phyloP scores from a whole-genome alignment of 2,797 vertebrate species.

The Phrynocephalus forsythii region DNA sequence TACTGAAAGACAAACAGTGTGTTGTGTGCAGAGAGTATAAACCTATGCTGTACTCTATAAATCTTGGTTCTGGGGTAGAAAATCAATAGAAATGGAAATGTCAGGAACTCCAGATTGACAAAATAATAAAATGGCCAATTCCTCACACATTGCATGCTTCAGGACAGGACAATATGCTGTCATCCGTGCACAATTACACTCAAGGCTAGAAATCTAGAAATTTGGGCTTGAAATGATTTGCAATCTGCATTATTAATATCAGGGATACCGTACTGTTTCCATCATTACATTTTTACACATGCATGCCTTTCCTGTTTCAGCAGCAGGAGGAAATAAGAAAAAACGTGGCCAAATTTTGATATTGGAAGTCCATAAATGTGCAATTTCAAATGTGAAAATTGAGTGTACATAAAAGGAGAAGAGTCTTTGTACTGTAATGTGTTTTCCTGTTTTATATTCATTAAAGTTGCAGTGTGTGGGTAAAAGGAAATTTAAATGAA shows the following conservation, averaged over 20 bases:
- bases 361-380: neutral
- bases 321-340: neutral
- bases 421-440: slow-evolving; percentile 35
- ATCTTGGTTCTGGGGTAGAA: neutral
- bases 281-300: slow-evolving; percentile 16
- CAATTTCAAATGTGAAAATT: slow-evolving; percentile 50
- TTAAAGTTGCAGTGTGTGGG: slow-evolving; percentile 14
- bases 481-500: slow-evolving; percentile 54
- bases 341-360: slow-evolving; percentile 39
- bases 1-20: neutral
- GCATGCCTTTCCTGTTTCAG: slow-evolving; percentile 13
- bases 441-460: slow-evolving; percentile 48
- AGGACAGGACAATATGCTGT: neutral
- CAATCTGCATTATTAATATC: slow-evolving; percentile 10
- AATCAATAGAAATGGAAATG: neutral
- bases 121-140: slow-evolving; percentile 12
- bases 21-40: neutral
- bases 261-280: neutral
- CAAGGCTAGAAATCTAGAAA: slow-evolving; percentile 17
- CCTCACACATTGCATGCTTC: neutral
- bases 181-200: neutral
- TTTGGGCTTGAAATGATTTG: neutral
- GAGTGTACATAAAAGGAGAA: slow-evolving; percentile 27
- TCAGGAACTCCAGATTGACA: neutral
- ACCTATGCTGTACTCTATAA: neutral